Evolutionary conservation across 2,797 vertebrate genomes (phyloP).

Genomic region (Poecile montanus): DNA sequence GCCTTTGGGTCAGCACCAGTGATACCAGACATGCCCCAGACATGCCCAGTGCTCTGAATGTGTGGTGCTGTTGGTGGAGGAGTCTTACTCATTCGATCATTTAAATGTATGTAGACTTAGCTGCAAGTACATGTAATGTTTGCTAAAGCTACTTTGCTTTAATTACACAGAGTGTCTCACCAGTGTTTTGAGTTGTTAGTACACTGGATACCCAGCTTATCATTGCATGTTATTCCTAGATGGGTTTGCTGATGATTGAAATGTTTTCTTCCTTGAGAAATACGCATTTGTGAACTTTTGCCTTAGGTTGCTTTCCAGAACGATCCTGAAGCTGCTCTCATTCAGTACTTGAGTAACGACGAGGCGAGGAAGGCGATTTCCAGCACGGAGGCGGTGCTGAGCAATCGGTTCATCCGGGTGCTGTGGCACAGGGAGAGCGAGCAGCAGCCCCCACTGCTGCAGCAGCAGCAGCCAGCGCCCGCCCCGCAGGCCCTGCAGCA

Average conservation of each 20-base stretch:
- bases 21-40: not conserved
- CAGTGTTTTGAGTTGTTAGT: not conserved
- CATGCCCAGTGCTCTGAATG: not conserved
- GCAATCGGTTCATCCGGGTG: slow-evolving; percentile 95
- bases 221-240: not conserved
- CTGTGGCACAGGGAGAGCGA: slow-evolving; percentile 92
- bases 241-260: not conserved
- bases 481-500: slow-evolving; percentile 67
- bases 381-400: slow-evolving; percentile 92
- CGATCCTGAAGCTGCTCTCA: slow-evolving; percentile 92
- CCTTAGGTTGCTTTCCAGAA: slow-evolving; percentile 93
- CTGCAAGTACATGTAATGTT: not conserved
- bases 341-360: slow-evolving; percentile 92
- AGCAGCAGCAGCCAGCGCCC: slow-evolving; percentile 66
- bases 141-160: not conserved
- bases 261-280: not conserved
- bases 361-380: slow-evolving; percentile 94
- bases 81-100: not conserved
- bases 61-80: not conserved
- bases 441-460: slow-evolving; percentile 72
- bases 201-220: not conserved
- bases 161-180: not conserved
- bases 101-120: not conserved
- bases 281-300: not conserved
- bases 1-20: not conserved